Conservation (phyloP, 2,888 invertebrate genomes). For the Drosophila mercatorum region DNA sequence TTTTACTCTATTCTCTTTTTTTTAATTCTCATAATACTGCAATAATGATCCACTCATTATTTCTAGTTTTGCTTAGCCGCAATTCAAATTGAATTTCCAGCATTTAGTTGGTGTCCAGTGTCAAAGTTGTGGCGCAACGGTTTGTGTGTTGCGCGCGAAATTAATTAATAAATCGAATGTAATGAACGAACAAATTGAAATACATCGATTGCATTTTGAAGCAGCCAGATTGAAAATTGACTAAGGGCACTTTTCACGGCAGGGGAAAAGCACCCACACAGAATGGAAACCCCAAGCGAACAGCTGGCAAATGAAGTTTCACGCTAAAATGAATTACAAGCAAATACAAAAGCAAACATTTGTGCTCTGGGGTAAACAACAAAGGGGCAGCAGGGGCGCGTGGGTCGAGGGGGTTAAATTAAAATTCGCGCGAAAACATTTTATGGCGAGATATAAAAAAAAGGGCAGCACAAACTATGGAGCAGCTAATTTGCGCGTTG, state of each 20-base stretch:
- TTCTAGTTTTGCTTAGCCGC: neutral
- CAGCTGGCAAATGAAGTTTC: constrained; percentile 60
- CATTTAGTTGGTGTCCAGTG: constrained; percentile 15
- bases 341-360: constrained; percentile 61
- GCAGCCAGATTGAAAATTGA: constrained; percentile 50
- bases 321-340: constrained; percentile 74
- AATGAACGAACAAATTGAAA: constrained; percentile 63
- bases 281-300: constrained; percentile 25
- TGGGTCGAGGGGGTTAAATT: constrained; percentile 45
- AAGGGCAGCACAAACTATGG: constrained; percentile 50
- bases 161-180: constrained; percentile 74
- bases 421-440: constrained; percentile 69
- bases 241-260: constrained; percentile 35
- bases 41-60: constrained; percentile 1
- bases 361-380: constrained; percentile 33
- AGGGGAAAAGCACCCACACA: constrained; percentile 17
- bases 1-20: too few species aligned
- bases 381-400: constrained; percentile 1
- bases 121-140: constrained; percentile 12
- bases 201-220: constrained; percentile 65
- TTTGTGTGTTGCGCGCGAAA: constrained; percentile 36
- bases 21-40: too few species aligned
- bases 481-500: constrained; percentile 69
- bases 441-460: constrained; percentile 66
- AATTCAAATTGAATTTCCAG: constrained; percentile 29